A percentile compares a stretch with the other conserved stretches of the same genome.
Evolutionary conservation across 2,797 vertebrate species (phyloP).

Genomic region (Malurus leucopterus): DNA sequence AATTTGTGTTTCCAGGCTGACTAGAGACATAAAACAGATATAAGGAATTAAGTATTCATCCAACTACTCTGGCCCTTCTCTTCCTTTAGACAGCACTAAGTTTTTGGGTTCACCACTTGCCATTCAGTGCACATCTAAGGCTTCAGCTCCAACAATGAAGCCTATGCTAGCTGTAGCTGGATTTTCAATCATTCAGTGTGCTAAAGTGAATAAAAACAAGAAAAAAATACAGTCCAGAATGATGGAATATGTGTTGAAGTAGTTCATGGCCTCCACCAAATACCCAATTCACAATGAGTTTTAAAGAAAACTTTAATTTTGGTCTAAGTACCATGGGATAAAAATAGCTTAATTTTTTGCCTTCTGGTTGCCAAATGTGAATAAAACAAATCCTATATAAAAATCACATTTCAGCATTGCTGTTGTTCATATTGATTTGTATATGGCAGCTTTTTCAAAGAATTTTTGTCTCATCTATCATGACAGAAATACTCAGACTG

Average conservation of each 20-base stretch:
- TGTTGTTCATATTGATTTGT: neutral
- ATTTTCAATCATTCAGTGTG: constrained; percentile 49
- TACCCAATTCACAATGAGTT: constrained; percentile 9
- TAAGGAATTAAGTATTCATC: constrained; percentile 46
- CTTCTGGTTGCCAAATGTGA: constrained; percentile 28
- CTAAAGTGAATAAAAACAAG: constrained; percentile 39
- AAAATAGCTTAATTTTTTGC: neutral
- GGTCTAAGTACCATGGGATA: constrained; percentile 18
- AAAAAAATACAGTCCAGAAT: constrained; percentile 5
- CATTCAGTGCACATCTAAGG: constrained; percentile 49
- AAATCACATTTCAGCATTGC: neutral
- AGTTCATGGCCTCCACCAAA: constrained; percentile 36
- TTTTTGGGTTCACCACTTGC: constrained; percentile 41
- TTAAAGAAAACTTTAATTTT: constrained; percentile 50
- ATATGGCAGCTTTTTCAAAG: neutral
- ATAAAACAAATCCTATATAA: constrained; percentile 14
- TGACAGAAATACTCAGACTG: neutral
- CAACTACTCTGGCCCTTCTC: neutral
- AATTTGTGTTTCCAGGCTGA: constrained; percentile 40
- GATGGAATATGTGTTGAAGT: constrained; percentile 33
- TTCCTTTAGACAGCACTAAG: neutral
- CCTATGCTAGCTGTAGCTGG: constrained; percentile 28
- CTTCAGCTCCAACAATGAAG: constrained; percentile 35
- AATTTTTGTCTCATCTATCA: neutral
- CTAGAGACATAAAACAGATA: constrained; percentile 49